These are phyloP conservation scores for Rhadina sibilatrix DNA, from an alignment of 2,113 vertebrate species.

Conservation along the genomic window DNA sequence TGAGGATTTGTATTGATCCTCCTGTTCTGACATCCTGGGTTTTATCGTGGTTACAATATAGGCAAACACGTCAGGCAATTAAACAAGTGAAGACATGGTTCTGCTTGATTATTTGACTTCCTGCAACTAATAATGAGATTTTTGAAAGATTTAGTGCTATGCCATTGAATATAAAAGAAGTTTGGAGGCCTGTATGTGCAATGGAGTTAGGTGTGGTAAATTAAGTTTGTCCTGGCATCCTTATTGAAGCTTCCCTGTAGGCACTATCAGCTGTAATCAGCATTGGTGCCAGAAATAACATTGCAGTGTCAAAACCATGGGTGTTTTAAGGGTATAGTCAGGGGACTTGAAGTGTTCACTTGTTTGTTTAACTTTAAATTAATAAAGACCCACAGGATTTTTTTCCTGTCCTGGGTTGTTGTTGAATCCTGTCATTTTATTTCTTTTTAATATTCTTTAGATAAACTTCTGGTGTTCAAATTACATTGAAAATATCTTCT, in stretches of 20 bases:
- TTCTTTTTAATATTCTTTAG: background rate
- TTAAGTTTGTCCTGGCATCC: constrained; percentile 14
- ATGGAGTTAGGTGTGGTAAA: constrained; percentile 11
- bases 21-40: constrained; percentile 19
- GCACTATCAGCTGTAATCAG: constrained; percentile 19
- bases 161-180: background rate
- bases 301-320: background rate
- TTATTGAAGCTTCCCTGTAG: constrained; percentile 4
- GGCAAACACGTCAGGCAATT: constrained; percentile 1
- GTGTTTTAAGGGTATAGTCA: background rate
- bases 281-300: constrained; percentile 26
- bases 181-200: background rate
- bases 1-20: background rate
- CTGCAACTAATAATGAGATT: constrained; percentile 34
- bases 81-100: constrained; percentile 24
- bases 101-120: constrained; percentile 50
- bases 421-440: background rate
- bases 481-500: background rate
- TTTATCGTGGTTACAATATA: background rate
- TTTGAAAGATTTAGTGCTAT: constrained; percentile 45
- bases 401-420: background rate
- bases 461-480: background rate
- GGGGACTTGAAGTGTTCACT: background rate
- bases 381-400: background rate
- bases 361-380: constrained; percentile 5